Conservation (phyloP, 2,797 vertebrate species). For the Delichon dasypus region DNA sequence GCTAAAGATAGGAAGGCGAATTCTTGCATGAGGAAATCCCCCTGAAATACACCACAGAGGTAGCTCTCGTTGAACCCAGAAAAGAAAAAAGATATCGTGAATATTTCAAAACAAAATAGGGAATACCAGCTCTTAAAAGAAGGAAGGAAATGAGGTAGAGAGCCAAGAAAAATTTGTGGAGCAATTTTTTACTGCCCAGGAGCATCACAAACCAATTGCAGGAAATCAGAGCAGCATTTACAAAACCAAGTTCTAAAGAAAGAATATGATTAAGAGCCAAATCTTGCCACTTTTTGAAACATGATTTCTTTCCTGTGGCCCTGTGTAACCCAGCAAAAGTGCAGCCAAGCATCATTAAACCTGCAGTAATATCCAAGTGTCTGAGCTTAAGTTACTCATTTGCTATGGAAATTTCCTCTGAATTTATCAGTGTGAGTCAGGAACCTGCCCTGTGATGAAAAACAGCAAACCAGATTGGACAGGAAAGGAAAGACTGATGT, state of each 20-base stretch:
- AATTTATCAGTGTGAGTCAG: background rate
- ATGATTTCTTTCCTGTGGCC: background rate
- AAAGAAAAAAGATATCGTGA: background rate
- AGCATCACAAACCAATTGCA: background rate
- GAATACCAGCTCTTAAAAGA: background rate
- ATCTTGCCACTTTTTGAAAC: background rate
- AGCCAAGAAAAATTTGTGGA: background rate
- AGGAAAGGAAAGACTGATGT: background rate
- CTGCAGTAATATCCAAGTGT: background rate
- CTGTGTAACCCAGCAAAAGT: background rate
- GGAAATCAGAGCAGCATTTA: background rate
- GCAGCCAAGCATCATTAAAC: background rate
- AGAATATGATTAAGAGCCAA: background rate
- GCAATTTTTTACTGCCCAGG: background rate
- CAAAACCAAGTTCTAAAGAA: background rate
- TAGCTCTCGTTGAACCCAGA: background rate
- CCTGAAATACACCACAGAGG: background rate
- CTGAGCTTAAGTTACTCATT: slow-evolving; percentile 1
- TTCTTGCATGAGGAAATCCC: background rate
- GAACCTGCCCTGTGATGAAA: background rate
- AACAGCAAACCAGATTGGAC: background rate
- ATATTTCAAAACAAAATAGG: background rate
- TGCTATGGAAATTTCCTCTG: slow-evolving; percentile 19
- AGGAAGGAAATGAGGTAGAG: background rate
- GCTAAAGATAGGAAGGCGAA: background rate